A percentile compares a stretch with the other conserved stretches of the same genome.
phyloP scores from a whole-genome alignment of 2,888 invertebrate genomes.

The Monopis laevigella region DNA sequence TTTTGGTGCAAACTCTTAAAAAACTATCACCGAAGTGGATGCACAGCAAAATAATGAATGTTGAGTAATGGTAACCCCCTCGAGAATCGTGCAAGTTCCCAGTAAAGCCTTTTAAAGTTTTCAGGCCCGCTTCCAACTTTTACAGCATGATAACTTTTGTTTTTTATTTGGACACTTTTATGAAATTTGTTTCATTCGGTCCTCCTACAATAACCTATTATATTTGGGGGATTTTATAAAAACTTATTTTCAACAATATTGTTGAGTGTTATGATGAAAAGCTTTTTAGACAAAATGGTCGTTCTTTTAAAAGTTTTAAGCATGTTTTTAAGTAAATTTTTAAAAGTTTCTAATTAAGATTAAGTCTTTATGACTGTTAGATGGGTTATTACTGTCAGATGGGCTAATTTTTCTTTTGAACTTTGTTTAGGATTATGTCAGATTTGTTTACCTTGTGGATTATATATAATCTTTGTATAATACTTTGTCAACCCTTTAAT shows the following conservation, averaged over 20 bases:
- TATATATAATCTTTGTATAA: too few relatives aligned
- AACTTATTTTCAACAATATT: too few relatives aligned
- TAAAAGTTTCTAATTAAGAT: slow-evolving; percentile 1
- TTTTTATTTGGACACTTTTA: slow-evolving; percentile 11
- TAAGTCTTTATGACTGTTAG: background rate
- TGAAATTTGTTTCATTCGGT: slow-evolving; percentile 12
- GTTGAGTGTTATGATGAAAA: background rate
- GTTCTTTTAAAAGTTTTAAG: background rate
- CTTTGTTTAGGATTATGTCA: too few relatives aligned
- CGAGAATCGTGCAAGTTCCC: slow-evolving; percentile 7
- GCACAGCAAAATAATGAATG: slow-evolving; percentile 33
- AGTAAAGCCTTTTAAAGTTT: slow-evolving; percentile 3
- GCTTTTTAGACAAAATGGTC: slow-evolving; percentile 3
- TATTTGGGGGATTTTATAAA: too few relatives aligned
- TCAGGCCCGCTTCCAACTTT: slow-evolving; percentile 14
- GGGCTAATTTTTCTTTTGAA: too few relatives aligned
- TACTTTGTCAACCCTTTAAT: too few relatives aligned
- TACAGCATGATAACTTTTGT: slow-evolving; percentile 5
- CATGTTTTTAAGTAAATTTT: background rate
- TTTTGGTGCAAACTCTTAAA: slow-evolving; percentile 10
- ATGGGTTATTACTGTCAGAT: too few relatives aligned
- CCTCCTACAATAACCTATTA: slow-evolving; percentile 7
- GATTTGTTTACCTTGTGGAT: too few relatives aligned
- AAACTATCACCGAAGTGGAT: slow-evolving; percentile 23
- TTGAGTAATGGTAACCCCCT: slow-evolving; percentile 29